phyloP scores from a whole-genome alignment of 2,797 vertebrate genomes.

The Thamnophis elegans region DNA sequence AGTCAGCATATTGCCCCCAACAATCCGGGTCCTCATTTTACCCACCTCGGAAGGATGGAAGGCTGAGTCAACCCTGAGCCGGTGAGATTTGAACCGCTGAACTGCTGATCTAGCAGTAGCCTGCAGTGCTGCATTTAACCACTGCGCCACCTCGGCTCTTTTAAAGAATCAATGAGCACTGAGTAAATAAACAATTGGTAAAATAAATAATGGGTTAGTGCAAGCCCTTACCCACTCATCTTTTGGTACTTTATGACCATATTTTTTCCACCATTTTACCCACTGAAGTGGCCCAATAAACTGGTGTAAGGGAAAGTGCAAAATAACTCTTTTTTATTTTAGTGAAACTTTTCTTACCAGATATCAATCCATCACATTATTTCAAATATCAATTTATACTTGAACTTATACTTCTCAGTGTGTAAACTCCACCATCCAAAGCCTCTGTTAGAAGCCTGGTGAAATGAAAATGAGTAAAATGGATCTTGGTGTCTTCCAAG shows the following conservation, averaged over 20 bases:
- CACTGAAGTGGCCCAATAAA: neutral
- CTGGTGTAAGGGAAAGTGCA: neutral
- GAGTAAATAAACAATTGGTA: neutral
- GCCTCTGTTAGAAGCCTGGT: neutral
- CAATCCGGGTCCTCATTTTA: too few relatives aligned
- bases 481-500: neutral
- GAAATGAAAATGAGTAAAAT: neutral
- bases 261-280: neutral
- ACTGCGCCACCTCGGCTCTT: too few relatives aligned
- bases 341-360: neutral
- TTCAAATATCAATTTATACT: neutral
- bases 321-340: neutral
- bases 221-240: neutral
- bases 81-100: too few relatives aligned
- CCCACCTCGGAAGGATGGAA: too few relatives aligned
- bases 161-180: neutral
- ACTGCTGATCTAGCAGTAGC: too few relatives aligned
- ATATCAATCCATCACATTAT: neutral
- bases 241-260: neutral
- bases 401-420: neutral
- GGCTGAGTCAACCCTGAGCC: too few relatives aligned
- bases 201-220: neutral
- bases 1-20: too few relatives aligned
- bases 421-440: neutral
- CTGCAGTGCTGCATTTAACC: too few relatives aligned